A percentile compares a stretch with the other conserved stretches of the same genome.
Evolutionary conservation across 2,888 invertebrate genomes (phyloP).

Genomic region (Conomelus anceps): DNA sequence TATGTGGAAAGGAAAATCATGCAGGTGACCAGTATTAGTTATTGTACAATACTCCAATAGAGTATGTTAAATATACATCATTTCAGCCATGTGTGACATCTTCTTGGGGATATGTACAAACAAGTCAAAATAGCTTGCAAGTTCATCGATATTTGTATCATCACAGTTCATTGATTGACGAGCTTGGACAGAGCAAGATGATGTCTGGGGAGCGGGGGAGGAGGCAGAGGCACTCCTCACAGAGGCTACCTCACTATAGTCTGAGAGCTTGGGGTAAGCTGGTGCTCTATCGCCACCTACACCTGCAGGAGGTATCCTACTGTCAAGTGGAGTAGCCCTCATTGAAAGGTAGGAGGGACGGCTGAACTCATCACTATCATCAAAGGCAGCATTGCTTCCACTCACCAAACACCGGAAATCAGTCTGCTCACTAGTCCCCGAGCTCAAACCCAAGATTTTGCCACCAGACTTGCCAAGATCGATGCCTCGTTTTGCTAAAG

Average conservation of each 20-base stretch:
- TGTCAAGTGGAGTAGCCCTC: slow-evolving; percentile 2
- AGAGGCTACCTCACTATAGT: neutral
- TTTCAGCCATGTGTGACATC: slow-evolving; percentile 96
- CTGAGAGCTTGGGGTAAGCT: too few species aligned
- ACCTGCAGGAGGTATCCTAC: neutral
- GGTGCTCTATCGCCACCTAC: neutral
- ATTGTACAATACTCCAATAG: neutral
- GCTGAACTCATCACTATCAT: neutral
- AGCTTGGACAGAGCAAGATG: slow-evolving; percentile 70
- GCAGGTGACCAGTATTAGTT: too few species aligned
- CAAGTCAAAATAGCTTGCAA: slow-evolving; percentile 92
- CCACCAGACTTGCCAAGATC: slow-evolving; percentile 17
- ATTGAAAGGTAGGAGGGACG: neutral
- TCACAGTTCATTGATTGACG: slow-evolving; percentile 41
- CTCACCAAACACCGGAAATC: slow-evolving; percentile 22
- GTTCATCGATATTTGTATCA: slow-evolving; percentile 87
- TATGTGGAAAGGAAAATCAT: neutral
- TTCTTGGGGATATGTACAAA: slow-evolving; percentile 95
- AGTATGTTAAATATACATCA: slow-evolving; percentile 85
- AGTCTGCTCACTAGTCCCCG: slow-evolving; percentile 7
- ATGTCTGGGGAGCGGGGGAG: neutral
- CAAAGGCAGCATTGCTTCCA: neutral
- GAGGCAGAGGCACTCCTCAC: neutral
- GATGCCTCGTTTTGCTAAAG: neutral
- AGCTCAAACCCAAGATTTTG: slow-evolving; percentile 19